Conservation (phyloP, 2,888 invertebrate species). For the Bellardia bayeri region DNA sequence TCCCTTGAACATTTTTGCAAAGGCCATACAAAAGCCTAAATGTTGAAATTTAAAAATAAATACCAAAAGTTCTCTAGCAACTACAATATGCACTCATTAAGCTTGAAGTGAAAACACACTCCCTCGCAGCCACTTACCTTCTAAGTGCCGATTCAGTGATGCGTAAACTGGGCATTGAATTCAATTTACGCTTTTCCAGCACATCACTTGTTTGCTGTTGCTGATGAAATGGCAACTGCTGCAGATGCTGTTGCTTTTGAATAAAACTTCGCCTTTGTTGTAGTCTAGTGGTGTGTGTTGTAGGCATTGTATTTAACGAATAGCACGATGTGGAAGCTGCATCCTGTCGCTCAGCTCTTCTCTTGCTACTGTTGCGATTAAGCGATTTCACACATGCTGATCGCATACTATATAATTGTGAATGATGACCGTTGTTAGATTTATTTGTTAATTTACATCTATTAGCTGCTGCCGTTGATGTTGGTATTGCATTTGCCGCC, state of each 20-base stretch:
- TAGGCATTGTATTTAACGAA: constrained; percentile 48
- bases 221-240: constrained; percentile 26
- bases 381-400: constrained; percentile 78
- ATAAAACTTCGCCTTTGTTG: constrained; percentile 70
- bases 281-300: constrained; percentile 59
- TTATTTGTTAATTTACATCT: constrained; percentile 11
- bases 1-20: too few relatives aligned
- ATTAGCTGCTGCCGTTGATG: neutral
- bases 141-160: constrained; percentile 79
- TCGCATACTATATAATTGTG: constrained; percentile 72
- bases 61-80: too few relatives aligned
- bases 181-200: constrained; percentile 76
- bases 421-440: constrained; percentile 15
- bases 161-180: constrained; percentile 77
- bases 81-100: too few relatives aligned
- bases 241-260: constrained; percentile 59
- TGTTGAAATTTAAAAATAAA: too few relatives aligned
- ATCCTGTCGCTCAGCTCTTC: constrained; percentile 43
- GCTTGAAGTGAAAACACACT: too few relatives aligned
- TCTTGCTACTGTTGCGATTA: constrained; percentile 72
- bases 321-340: constrained; percentile 56
- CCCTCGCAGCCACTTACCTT: constrained; percentile 72
- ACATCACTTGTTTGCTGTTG: constrained; percentile 73
- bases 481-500: neutral
- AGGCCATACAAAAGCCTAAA: too few relatives aligned